phyloP scores from a whole-genome alignment of 1,140 invertebrate genomes.

The Piezodorus guildinii region DNA sequence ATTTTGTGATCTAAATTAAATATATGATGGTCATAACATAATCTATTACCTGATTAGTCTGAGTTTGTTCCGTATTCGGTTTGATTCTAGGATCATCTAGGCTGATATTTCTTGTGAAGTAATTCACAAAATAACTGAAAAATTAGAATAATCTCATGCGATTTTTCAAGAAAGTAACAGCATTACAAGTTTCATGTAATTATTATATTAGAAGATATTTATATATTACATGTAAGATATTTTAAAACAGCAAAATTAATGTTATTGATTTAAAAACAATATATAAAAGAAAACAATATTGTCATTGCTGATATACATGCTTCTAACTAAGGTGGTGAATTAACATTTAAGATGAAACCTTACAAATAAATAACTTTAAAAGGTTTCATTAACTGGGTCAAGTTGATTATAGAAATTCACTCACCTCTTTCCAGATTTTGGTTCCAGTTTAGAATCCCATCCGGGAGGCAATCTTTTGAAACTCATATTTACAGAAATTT shows the following conservation, averaged over 20 bases:
- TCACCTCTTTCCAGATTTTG: slow-evolving; percentile 29
- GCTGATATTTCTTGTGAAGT: slow-evolving; percentile 27
- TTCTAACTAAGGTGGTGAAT: not conserved
- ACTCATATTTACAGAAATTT: slow-evolving; percentile 1
- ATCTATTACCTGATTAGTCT: slow-evolving; percentile 4
- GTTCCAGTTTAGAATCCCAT: slow-evolving; percentile 28
- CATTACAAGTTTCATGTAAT: not conserved
- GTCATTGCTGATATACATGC: not conserved
- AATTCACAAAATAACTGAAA: slow-evolving; percentile 29
- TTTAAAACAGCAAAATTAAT: not conserved
- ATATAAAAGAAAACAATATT: not conserved
- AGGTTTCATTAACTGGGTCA: slow-evolving; percentile 2
- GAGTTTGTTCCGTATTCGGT: slow-evolving; percentile 11
- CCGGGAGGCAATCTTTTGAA: slow-evolving; percentile 24
- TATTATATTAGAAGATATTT: not conserved
- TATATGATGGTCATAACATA: not conserved
- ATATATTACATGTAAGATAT: not conserved
- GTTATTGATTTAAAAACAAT: not conserved
- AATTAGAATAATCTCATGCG: slow-evolving; percentile 13
- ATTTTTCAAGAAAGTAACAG: slow-evolving; percentile 9
- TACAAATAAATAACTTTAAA: not conserved
- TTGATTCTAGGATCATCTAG: slow-evolving; percentile 28
- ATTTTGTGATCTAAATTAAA: not conserved
- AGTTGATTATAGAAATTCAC: not conserved
- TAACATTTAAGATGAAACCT: not conserved